A percentile compares a stretch with the other conserved stretches of the same genome.
phyloP scores from a whole-genome alignment of 1,140 invertebrate genomes.

The Globodera rostochiensis region DNA sequence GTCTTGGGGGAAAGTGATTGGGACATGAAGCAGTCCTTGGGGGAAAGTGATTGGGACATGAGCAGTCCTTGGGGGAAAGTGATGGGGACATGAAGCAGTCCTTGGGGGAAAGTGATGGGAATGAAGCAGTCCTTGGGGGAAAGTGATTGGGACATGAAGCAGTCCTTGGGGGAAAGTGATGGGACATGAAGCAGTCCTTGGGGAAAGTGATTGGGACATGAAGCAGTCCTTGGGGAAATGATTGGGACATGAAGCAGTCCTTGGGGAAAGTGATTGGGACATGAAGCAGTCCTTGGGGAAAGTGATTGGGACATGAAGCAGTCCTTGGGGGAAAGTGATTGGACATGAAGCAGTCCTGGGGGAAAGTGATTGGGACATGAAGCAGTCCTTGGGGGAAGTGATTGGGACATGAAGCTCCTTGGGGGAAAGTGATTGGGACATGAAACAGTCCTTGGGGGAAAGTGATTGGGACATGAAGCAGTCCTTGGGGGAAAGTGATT shows the following conservation, averaged over 20 bases:
- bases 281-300: conserved; percentile 46
- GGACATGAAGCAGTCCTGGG: background rate
- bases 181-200: background rate
- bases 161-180: background rate
- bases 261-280: conserved; percentile 22
- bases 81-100: conserved; percentile 34
- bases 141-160: background rate
- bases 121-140: conserved; percentile 46
- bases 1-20: background rate
- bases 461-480: background rate
- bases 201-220: conserved; percentile 29
- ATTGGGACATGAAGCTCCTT: conserved; percentile 39
- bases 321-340: background rate
- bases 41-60: conserved; percentile 31
- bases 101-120: conserved; percentile 30
- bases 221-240: conserved; percentile 45
- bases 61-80: conserved; percentile 43
- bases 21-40: background rate
- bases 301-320: background rate
- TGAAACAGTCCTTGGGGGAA: conserved; percentile 45
- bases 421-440: conserved; percentile 13
- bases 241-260: conserved; percentile 38
- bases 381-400: conserved; percentile 40
- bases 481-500: background rate
- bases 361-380: conserved; percentile 38